These are phyloP conservation scores for Nesometra sesokonis DNA, from an alignment of 35 echinoderm and acorn worm species.

Conservation along the genomic window DNA sequence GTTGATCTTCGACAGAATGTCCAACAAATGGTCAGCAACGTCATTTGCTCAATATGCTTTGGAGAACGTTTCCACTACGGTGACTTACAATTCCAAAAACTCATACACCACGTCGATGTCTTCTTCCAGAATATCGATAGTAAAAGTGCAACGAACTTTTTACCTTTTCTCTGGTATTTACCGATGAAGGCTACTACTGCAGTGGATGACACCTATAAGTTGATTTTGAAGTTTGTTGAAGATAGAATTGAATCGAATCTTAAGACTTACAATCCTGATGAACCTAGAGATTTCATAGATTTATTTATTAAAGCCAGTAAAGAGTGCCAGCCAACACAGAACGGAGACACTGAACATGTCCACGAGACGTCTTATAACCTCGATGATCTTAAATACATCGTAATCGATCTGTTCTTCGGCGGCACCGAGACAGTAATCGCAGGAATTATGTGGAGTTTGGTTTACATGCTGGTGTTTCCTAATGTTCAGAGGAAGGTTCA, in stretches of 20 bases:
- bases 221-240: slow-evolving; percentile 46
- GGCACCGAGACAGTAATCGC: slow-evolving; percentile 70
- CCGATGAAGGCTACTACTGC: slow-evolving; percentile 20
- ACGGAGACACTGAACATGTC: neutral
- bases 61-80: slow-evolving; percentile 45
- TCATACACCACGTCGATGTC: slow-evolving; percentile 44
- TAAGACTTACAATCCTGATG: neutral
- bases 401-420: slow-evolving; percentile 70
- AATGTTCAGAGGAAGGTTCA: slow-evolving; percentile 58
- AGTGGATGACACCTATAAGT: slow-evolving; percentile 22
- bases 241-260: slow-evolving; percentile 33
- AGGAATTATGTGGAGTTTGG: slow-evolving; percentile 60
- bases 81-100: slow-evolving; percentile 42
- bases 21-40: slow-evolving; percentile 61
- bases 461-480: slow-evolving; percentile 58
- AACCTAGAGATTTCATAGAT: neutral
- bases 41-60: slow-evolving; percentile 74
- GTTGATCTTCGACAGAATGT: slow-evolving; percentile 37
- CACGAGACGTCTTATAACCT: neutral
- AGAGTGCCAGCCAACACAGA: neutral
- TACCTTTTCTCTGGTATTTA: slow-evolving; percentile 54
- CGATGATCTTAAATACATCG: slow-evolving; percentile 40
- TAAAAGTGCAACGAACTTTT: slow-evolving; percentile 48
- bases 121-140: slow-evolving; percentile 56
- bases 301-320: neutral